Conservation (phyloP, 2,797 vertebrate genomes). For the Eulemur albifrons region DNA sequence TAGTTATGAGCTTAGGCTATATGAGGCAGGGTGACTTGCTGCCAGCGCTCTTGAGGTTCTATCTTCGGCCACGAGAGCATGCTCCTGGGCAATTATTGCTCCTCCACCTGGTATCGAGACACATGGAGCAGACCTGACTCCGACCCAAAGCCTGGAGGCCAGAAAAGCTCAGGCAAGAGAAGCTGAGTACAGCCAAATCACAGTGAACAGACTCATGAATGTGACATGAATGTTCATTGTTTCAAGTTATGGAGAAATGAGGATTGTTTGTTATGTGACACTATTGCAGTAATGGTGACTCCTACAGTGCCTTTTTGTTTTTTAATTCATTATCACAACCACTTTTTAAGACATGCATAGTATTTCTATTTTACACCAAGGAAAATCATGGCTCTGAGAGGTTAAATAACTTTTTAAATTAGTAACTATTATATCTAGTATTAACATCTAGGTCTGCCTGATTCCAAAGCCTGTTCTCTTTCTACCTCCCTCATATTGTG, state of each 20-base stretch:
- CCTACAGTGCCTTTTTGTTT: neutral
- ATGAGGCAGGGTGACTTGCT: neutral
- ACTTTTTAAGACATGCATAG: neutral
- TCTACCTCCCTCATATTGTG: neutral
- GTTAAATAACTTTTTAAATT: neutral
- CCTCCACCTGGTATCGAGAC: neutral
- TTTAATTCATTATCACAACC: neutral
- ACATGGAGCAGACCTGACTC: neutral
- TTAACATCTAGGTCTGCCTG: neutral
- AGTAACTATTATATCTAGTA: neutral
- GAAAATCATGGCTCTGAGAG: neutral
- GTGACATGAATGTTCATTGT: neutral
- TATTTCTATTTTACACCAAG: slow-evolving; percentile 17
- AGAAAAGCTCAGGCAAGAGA: neutral
- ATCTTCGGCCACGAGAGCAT: too few species aligned
- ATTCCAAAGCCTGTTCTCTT: neutral
- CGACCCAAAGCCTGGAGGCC: neutral
- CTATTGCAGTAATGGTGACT: neutral
- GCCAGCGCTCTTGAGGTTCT: neutral
- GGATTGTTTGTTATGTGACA: neutral
- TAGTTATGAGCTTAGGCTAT: neutral
- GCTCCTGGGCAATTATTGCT: too few species aligned
- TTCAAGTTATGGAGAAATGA: neutral
- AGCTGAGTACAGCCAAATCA: neutral
- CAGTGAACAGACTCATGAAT: fast-evolving